Base-by-base conservation (phyloP, 2,797 vertebrate genomes). In the Cheirogaleus major region DNA sequence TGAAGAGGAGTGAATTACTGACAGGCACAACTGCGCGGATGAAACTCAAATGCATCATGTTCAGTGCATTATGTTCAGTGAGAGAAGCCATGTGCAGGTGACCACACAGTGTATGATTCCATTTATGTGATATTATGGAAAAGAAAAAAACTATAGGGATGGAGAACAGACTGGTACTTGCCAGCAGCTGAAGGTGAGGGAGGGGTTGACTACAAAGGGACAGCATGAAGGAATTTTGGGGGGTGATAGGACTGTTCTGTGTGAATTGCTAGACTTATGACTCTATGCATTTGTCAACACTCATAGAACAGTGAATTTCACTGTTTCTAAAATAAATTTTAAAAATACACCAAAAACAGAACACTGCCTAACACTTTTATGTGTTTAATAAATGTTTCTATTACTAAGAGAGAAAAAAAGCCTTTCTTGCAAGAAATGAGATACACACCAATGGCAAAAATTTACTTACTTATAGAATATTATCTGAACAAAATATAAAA, bases 1-100 rank as follows among this genome's bases (percentile, higher is more conserved):
- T 57, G 41, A 81, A 35, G n/a, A 32, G 32, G 4, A 17, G n/a
- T 18, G 35, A 79, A 32, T 13, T 25, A 3, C 27, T 25, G 45
- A 61, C 0, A 23, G 1, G 0, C 5, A 1, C 5, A 11, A n/a
- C 3, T 0, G 0, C 7, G 1, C 4, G 8, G 22, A 22, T 17
- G 17, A 15, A 48, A 38, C 5, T 52, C 61, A 57, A 27, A 63
- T 18, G 43, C 35, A 41, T 43, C 11, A 13, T 18, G 15, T 9
- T 38, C 20, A 1, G 27, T 78, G 50, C 20, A 41, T 41, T 18
- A 13, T 27, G 18, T 9, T 43, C 30, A 1, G 32, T 73, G 50
- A 82, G 72, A 59, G 59, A 91, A 86, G 23, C 35, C 48, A 35
- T 0, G n/a, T 1, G 15, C n/a, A 3, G 9, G 35, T 57, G 48